These are phyloP conservation scores for Microctonus brassicae DNA, from an alignment of 2,888 invertebrate species.

Conservation along the genomic window DNA sequence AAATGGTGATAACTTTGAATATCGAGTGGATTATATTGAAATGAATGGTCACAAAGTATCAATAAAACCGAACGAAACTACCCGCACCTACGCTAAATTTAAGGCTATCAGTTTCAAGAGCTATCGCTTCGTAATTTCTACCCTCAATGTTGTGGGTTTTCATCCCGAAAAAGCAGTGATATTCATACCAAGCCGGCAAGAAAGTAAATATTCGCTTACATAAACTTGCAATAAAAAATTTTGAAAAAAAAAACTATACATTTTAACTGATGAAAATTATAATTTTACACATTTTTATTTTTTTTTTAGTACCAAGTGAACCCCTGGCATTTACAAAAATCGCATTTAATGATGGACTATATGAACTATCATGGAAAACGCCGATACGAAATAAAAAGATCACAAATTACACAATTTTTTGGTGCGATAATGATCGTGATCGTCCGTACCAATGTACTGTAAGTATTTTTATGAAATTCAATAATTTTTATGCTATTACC, in stretches of 20 bases:
- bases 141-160: conserved; percentile 75
- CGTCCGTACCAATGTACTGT: conserved; percentile 74
- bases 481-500: no score
- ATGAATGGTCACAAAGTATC: conserved; percentile 67
- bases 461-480: conserved; percentile 46
- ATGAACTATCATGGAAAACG: conserved; percentile 82
- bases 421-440: conserved; percentile 77
- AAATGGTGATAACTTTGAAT: conserved; percentile 82
- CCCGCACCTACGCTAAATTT: conserved; percentile 75
- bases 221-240: background rate
- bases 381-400: conserved; percentile 71
- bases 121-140: conserved; percentile 74
- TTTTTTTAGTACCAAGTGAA: conserved; percentile 67
- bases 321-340: conserved; percentile 80
- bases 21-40: conserved; percentile 73
- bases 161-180: conserved; percentile 74
- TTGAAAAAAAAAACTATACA: conserved; percentile 7
- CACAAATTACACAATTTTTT: conserved; percentile 84
- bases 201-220: conserved; percentile 69
- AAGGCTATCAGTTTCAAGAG: conserved; percentile 69
- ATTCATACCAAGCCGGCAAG: conserved; percentile 74
- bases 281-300: conserved; percentile 16
- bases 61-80: conserved; percentile 72
- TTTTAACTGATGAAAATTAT: conserved; percentile 9
- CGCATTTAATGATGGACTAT: conserved; percentile 79